Evolutionary conservation across 2,888 invertebrate species (phyloP).

Genomic region (Tryphoninae sp.): DNA sequence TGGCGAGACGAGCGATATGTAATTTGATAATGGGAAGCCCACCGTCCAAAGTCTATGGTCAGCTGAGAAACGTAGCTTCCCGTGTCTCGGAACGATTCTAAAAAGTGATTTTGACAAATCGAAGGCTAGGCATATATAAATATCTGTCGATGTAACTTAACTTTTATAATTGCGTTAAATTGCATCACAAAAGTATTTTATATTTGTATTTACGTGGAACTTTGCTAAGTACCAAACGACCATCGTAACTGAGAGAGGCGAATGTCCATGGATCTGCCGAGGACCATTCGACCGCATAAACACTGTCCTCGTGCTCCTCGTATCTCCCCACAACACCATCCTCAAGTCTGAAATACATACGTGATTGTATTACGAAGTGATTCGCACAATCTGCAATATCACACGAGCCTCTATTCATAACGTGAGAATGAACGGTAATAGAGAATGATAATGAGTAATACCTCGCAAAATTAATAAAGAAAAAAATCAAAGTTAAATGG

Average conservation of each 20-base stretch:
- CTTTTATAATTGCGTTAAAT: slow-evolving; percentile 46
- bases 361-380: no score
- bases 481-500: slow-evolving; percentile 33
- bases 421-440: no score
- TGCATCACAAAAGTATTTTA: slow-evolving; percentile 89
- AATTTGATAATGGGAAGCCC: slow-evolving; percentile 98
- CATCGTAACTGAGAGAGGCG: slow-evolving; percentile 99
- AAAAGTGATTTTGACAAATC: slow-evolving; percentile 73
- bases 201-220: slow-evolving; percentile 98
- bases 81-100: slow-evolving; percentile 92
- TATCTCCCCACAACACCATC: slow-evolving; percentile 96
- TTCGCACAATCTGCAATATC: no score
- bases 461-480: background rate
- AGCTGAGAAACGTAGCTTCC: slow-evolving; percentile 92
- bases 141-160: slow-evolving; percentile 58
- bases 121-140: slow-evolving; percentile 48
- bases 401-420: no score
- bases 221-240: slow-evolving; percentile 94
- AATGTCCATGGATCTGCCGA: slow-evolving; percentile 99
- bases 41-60: slow-evolving; percentile 98
- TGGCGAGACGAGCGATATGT: slow-evolving; percentile 97
- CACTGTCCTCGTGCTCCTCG: slow-evolving; percentile 98
- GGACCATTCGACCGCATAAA: slow-evolving; percentile 98
- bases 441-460: no score
- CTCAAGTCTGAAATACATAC: slow-evolving; percentile 83